Conservation (phyloP, 2,113 vertebrate species). For the Sakesphorus luctuosus region DNA sequence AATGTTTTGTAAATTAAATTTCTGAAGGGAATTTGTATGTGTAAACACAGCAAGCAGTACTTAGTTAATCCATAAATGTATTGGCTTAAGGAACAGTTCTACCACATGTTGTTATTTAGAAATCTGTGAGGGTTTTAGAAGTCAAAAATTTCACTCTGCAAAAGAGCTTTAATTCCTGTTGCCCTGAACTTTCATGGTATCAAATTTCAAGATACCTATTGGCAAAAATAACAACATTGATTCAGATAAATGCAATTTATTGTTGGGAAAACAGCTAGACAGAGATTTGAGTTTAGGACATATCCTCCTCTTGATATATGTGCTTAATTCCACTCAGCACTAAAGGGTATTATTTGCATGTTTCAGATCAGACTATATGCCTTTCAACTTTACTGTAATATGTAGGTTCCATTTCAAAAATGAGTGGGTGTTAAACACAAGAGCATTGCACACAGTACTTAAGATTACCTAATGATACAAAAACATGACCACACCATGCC, state of each 20-base stretch:
- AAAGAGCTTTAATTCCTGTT: neutral
- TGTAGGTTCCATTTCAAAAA: neutral
- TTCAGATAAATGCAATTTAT: neutral
- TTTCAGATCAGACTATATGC: neutral
- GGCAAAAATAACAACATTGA: neutral
- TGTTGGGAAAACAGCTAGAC: neutral
- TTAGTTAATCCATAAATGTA: neutral
- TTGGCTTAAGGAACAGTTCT: neutral
- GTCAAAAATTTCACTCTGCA: neutral
- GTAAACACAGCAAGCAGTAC: neutral
- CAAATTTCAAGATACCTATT: neutral
- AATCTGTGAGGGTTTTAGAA: neutral
- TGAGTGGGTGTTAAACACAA: neutral
- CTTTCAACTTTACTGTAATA: neutral
- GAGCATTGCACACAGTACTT: neutral
- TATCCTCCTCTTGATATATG: neutral
- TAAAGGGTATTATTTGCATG: constrained; percentile 27
- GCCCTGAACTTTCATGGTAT: neutral
- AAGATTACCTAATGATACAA: neutral
- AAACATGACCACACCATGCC: neutral
- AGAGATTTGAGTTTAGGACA: neutral
- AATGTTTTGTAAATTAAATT: neutral
- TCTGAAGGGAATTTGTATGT: neutral
- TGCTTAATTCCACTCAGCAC: constrained; percentile 7
- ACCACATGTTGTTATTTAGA: neutral